Evolutionary conservation across 2,888 invertebrate species (phyloP), one percentile per base, ranked within the genome.

Genomic region (Myopa tessellatipennis): DNA sequence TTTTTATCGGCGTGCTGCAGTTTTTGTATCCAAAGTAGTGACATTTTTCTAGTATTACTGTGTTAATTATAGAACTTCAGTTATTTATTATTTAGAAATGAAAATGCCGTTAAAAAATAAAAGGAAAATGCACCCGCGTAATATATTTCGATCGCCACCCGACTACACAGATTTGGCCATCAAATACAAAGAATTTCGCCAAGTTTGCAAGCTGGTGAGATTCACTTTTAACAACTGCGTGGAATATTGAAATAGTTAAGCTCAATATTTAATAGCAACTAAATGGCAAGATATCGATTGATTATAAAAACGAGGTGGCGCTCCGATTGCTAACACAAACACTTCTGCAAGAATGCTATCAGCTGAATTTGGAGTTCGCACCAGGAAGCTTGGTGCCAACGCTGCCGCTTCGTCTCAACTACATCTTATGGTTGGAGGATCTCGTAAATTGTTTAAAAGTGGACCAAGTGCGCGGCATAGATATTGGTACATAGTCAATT

Each of bases 371-470:
- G 26, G 91, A 92, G 60, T 94, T 98, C 83, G 98, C 98, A 0
- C 90, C 91, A 65, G 86, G 86, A 12, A 93, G 95, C 84, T 91
- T 99, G 69, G 94, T 98, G 74, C 99, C 99, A 1, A 97, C 98
- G 0, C 90, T 99, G 61, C 98, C 99, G 0, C 90, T 98, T 74
- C 91, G 99, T 75, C 90, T 99, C 4, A 99, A 99, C 89, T 99
- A 99, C 87, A 92, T 99, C 79, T 90, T 98, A 38, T 98, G 98
- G 97, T 90, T 99, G 75, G 98, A 99, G 90, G 92, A 92, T 84
- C 84, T 92, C 60, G 79, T 92, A 40, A 81, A 80, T 40, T 82
- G 87, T 55, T 83, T 87, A 50, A 88, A 85, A 58, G 82, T 83
- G 18, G 86, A 89, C 63, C 81, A 90, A 78, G 88, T 94, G 50